phyloP scores from a whole-genome alignment of 2,113 vertebrate genomes.

The Pachypanchax playfairii region DNA sequence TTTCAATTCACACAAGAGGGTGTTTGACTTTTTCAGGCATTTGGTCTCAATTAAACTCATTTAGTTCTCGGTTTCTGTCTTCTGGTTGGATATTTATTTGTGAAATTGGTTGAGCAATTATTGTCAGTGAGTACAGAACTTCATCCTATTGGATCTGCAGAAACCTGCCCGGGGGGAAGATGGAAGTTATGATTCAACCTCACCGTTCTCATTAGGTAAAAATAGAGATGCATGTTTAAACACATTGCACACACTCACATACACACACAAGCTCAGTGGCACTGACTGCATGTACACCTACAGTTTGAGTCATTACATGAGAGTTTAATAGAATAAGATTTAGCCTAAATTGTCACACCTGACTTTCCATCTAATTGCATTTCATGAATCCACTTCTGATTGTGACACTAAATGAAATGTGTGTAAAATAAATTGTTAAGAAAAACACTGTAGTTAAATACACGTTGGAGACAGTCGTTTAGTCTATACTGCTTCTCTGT shows the following conservation, averaged over 20 bases:
- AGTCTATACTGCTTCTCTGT: constrained; percentile 39
- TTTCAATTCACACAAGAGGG: constrained; percentile 15
- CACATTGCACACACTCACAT: background rate
- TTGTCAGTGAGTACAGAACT: constrained; percentile 13
- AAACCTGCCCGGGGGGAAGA: constrained; percentile 14
- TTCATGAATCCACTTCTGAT: constrained; percentile 5
- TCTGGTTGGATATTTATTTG: constrained; percentile 29
- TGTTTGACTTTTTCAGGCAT: constrained; percentile 6
- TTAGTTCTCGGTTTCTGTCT: constrained; percentile 24
- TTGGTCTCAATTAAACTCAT: constrained; percentile 37
- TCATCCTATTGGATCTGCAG: background rate
- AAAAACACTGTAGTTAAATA: constrained; percentile 34
- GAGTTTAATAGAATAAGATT: background rate
- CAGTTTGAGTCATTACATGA: background rate
- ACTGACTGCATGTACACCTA: background rate
- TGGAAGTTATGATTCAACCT: constrained; percentile 35
- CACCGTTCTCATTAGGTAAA: constrained; percentile 41
- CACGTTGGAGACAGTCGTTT: constrained; percentile 51
- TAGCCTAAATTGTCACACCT: background rate
- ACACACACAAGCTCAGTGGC: background rate
- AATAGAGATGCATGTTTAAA: constrained; percentile 3
- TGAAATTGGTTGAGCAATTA: constrained; percentile 31
- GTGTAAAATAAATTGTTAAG: constrained; percentile 31
- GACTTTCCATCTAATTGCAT: background rate
- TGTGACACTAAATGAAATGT: constrained; percentile 33